Evolutionary conservation across 92 coral and sea anemone species (phyloP).

Genomic region (Umimayanthus chanpuru): DNA sequence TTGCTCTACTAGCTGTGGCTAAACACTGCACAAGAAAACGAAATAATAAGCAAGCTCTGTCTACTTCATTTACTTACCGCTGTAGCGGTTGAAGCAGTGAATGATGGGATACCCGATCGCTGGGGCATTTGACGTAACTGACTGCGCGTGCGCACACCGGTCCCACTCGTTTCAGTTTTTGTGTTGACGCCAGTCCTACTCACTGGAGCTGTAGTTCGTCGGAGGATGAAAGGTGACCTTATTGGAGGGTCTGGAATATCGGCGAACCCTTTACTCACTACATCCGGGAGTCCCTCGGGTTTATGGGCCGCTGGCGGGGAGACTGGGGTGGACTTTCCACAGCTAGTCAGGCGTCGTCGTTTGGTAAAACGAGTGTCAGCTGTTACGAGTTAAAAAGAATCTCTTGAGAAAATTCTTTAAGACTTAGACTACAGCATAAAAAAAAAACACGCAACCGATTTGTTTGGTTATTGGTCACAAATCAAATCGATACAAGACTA

Average conservation of each 20-base stretch:
- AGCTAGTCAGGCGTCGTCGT: constrained; percentile 55
- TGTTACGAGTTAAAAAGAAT: neutral
- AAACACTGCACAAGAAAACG: neutral
- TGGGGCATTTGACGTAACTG: constrained; percentile 33
- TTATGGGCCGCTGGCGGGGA: constrained; percentile 27
- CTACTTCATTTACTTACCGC: constrained; percentile 23
- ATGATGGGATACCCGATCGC: constrained; percentile 47
- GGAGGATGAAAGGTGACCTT: constrained; percentile 70
- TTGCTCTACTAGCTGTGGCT: neutral
- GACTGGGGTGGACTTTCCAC: constrained; percentile 56
- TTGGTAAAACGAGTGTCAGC: constrained; percentile 52
- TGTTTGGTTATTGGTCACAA: neutral
- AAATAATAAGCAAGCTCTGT: neutral
- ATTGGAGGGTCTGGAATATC: constrained; percentile 68
- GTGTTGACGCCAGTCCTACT: constrained; percentile 18
- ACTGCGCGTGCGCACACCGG: constrained; percentile 52
- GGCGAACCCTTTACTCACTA: constrained; percentile 72
- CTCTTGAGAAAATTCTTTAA: neutral
- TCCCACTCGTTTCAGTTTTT: constrained; percentile 8
- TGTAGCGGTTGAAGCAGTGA: neutral
- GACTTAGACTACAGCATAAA: neutral
- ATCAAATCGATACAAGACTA: neutral
- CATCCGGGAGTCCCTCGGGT: constrained; percentile 70
- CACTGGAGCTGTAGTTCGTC: constrained; percentile 67
- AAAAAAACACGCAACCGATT: neutral